phyloP scores from a whole-genome alignment of 2,797 vertebrate genomes.

The Scleropages formosus region DNA sequence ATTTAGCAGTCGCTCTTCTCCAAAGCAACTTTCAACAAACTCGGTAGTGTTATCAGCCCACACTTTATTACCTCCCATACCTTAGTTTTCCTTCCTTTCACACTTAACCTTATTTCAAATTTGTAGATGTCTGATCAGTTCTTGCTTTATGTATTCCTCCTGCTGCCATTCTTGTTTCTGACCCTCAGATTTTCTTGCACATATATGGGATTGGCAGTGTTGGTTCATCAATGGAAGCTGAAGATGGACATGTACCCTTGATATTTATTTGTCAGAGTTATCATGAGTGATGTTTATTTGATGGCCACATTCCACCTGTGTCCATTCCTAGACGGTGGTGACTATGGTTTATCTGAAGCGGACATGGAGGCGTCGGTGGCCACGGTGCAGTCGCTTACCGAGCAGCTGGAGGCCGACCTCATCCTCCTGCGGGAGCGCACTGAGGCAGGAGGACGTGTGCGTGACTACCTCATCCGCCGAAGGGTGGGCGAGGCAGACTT shows the following conservation, averaged over 20 bases:
- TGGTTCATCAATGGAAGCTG: no score
- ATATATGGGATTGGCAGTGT: no score
- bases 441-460: constrained; percentile 85
- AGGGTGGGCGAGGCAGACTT: constrained; percentile 96
- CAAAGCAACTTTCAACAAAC: no score
- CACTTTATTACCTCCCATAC: no score
- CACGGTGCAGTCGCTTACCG: constrained; percentile 89
- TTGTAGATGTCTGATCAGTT: no score
- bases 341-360: constrained; percentile 87
- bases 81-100: no score
- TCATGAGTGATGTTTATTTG: neutral
- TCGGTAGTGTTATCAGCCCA: no score
- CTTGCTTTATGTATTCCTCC: no score
- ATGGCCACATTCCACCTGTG: neutral
- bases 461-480: constrained; percentile 90
- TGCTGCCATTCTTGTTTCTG: no score
- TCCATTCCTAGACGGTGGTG: constrained; percentile 80
- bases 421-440: constrained; percentile 86
- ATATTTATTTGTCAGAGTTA: neutral
- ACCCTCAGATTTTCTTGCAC: no score
- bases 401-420: constrained; percentile 89
- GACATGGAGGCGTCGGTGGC: constrained; percentile 96
- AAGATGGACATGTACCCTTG: neutral
- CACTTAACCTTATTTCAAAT: no score
- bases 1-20: no score